Conservation (phyloP, 2,797 vertebrate genomes). For the Kryptopterus vitreolus region DNA sequence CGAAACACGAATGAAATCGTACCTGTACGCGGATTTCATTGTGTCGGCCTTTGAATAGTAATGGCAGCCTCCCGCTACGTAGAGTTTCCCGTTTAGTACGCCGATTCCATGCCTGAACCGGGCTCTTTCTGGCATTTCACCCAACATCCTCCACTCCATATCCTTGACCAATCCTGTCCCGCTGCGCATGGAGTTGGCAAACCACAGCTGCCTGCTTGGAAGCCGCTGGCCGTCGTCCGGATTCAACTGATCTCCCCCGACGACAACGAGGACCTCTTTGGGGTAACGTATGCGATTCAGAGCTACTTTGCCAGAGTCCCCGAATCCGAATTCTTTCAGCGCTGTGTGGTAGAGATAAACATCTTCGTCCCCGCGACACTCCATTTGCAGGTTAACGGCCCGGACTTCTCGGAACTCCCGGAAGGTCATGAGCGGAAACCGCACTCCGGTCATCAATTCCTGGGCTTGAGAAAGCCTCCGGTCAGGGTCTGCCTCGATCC, state of each 20-base stretch:
- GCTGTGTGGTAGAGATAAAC: constrained; percentile 70
- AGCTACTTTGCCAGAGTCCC: constrained; percentile 57
- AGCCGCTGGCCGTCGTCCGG: constrained; percentile 69
- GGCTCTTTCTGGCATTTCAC: constrained; percentile 76
- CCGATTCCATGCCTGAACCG: constrained; percentile 79
- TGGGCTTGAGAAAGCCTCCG: constrained; percentile 69
- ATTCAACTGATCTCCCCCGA: constrained; percentile 82
- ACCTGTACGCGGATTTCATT: constrained; percentile 88
- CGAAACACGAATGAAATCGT: constrained; percentile 4
- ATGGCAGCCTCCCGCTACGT: constrained; percentile 84
- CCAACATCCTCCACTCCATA: constrained; percentile 79
- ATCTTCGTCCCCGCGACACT: constrained; percentile 61
- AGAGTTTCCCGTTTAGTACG: constrained; percentile 73
- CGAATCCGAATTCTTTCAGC: constrained; percentile 68
- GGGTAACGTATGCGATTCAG: constrained; percentile 72
- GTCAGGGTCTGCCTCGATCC: constrained; percentile 76
- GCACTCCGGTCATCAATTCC: constrained; percentile 76
- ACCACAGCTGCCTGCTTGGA: constrained; percentile 81
- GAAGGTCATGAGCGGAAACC: constrained; percentile 90
- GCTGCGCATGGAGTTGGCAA: constrained; percentile 78
- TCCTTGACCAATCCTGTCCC: constrained; percentile 77
- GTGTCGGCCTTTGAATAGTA: constrained; percentile 80
- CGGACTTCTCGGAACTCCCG: constrained; percentile 83
- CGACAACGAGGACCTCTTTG: constrained; percentile 77
- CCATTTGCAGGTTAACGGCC: constrained; percentile 74